Base-by-base conservation (phyloP, 2,797 vertebrate genomes). In the Liasis olivaceus region DNA sequence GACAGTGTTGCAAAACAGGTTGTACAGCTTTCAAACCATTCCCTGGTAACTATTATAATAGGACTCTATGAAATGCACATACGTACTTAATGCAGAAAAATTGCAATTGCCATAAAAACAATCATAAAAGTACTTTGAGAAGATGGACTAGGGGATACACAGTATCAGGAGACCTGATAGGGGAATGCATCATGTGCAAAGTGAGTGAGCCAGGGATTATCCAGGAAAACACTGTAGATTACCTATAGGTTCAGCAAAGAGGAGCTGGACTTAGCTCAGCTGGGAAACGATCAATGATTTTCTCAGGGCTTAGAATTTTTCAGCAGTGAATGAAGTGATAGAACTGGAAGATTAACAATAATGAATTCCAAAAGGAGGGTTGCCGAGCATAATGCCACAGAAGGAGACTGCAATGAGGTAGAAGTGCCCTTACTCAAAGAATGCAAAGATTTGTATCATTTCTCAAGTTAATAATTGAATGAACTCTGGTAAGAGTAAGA, bases 391-490 rank as follows among this genome's bases (percentile, higher is more conserved):
- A 96, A 97, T 89, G 92, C 94, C 91, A 85, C 36, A 3, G 26
- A 94, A 95, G 95, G 63, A 90, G 94, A 91, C 87, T 94, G 93
- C 96, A 97, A 94, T 95, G 89, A 84, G 93, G 94, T 93, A 93
- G 91, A 92, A 95, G 91, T 93, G 89, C 47, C 92, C 72, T 94
- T 96, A 96, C 93, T 95, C 87, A 96, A 84, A 93, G 95, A 94
- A 95, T 95, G 84, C 47, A 96, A 95, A 97, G 97, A 97, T 97
- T 95, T 96, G 94, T 96, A 97, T 97, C 97, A 94, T 96, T 36
- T 9, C 36, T 93, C 93, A 96, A 96, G 97, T 97, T 97, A 97
- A 97, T 97, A 96, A 97, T 97, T 97, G 95, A 97, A 95, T 93
- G 94, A 93, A 97, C 96, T 95, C 88, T 92, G 93, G 89, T 81